Conservation (phyloP, 2,113 vertebrate genomes). For the Castor canadensis region DNA sequence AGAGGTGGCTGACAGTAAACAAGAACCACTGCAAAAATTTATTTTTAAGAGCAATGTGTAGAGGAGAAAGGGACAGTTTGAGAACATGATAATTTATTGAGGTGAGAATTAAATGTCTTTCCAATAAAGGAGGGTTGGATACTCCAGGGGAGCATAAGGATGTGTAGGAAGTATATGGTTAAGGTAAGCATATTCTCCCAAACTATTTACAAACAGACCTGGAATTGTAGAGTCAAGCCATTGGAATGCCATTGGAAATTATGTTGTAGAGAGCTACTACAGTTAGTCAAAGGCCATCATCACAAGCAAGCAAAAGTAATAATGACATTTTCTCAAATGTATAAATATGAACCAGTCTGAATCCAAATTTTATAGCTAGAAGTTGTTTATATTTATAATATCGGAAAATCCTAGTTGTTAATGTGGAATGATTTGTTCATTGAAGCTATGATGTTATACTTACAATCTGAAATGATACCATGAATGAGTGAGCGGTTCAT, state of each 20-base stretch:
- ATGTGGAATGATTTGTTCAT: not conserved
- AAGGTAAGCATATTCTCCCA: not conserved
- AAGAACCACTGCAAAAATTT: not conserved
- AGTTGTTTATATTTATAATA: not conserved
- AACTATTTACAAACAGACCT: not conserved
- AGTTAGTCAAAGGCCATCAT: not conserved
- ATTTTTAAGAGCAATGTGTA: not conserved
- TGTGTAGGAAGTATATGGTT: not conserved
- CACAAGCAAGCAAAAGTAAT: not conserved
- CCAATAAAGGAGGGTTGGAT: not conserved
- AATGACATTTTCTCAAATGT: not conserved
- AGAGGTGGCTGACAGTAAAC: not conserved
- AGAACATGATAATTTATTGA: not conserved
- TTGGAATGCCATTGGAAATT: not conserved
- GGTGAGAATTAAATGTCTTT: not conserved
- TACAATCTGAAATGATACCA: not conserved
- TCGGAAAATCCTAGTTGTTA: not conserved
- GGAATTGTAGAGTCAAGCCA: not conserved
- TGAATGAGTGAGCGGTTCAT: no score
- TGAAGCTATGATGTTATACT: not conserved
- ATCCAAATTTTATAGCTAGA: not conserved
- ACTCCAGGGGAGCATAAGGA: not conserved
- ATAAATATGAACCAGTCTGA: not conserved
- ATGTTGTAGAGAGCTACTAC: not conserved
- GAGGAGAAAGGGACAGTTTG: not conserved